A percentile compares a stretch with the other conserved stretches of the same genome.
Evolutionary conservation across 2,888 invertebrate genomes (phyloP).

Genomic region (Thumatha senex): DNA sequence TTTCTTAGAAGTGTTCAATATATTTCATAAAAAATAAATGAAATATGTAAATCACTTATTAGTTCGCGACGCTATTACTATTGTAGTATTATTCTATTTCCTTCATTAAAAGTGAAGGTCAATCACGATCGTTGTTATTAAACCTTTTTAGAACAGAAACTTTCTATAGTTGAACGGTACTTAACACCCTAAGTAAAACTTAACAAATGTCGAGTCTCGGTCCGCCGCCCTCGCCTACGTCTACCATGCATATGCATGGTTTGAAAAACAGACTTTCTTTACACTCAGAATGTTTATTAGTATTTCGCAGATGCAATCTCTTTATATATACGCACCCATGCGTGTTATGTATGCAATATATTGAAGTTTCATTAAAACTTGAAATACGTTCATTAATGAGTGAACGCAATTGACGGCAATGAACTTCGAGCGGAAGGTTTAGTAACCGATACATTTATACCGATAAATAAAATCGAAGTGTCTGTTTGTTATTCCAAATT

Average conservation of each 20-base stretch:
- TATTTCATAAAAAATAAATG: too few relatives aligned
- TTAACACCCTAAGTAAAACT: slow-evolving; percentile 29
- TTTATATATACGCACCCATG: slow-evolving; percentile 57
- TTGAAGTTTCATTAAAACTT: slow-evolving; percentile 36
- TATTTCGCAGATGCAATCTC: slow-evolving; percentile 70
- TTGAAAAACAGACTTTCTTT: slow-evolving; percentile 77
- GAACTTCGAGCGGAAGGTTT: not conserved
- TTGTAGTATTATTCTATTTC: too few relatives aligned
- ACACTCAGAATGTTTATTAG: slow-evolving; percentile 63
- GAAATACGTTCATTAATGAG: slow-evolving; percentile 18
- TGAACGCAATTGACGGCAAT: slow-evolving; percentile 10
- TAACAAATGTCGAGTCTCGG: slow-evolving; percentile 44
- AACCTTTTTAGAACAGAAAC: not conserved
- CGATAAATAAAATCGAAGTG: too few relatives aligned
- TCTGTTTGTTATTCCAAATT: too few relatives aligned
- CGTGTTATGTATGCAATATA: slow-evolving; percentile 43
- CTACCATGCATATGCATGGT: slow-evolving; percentile 67
- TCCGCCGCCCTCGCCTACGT: slow-evolving; percentile 53
- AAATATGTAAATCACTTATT: too few relatives aligned
- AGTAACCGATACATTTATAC: too few relatives aligned
- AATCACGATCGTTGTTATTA: too few relatives aligned
- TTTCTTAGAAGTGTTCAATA: too few relatives aligned
- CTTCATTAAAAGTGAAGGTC: too few relatives aligned
- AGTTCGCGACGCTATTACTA: too few relatives aligned
- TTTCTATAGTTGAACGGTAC: slow-evolving; percentile 4